phyloP scores from a whole-genome alignment of 2,888 invertebrate genomes.

The Sisyra nigra region DNA sequence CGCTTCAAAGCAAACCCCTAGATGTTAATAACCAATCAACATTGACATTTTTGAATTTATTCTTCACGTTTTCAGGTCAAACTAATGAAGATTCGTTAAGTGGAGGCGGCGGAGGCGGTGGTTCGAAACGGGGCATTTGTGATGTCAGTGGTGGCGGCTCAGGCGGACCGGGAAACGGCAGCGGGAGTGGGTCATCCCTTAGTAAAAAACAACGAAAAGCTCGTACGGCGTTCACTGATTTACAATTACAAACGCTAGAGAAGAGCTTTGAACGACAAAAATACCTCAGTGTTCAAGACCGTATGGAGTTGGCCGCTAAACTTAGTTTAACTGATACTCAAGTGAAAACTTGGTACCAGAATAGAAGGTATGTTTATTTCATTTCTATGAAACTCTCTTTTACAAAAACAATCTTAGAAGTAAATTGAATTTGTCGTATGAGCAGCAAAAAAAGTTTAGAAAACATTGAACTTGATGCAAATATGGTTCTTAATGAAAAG shows the following conservation, averaged over 20 bases:
- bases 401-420: background rate
- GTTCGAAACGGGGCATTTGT: conserved; percentile 31
- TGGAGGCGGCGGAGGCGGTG: conserved; percentile 23
- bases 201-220: conserved; percentile 94
- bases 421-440: no score
- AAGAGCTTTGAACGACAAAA: conserved; percentile 95
- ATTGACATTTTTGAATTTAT: background rate
- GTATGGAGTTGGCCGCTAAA: conserved; percentile 95
- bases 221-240: conserved; percentile 95
- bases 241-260: conserved; percentile 90
- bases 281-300: conserved; percentile 90
- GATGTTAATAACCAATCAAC: no score
- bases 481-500: no score
- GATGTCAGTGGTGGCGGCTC: conserved; percentile 25
- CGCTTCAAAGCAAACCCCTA: no score
- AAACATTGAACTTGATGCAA: no score
- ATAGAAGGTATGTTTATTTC: conserved; percentile 61
- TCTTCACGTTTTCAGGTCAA: conserved; percentile 42
- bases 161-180: conserved; percentile 22
- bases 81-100: conserved; percentile 70
- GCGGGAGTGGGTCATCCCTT: conserved; percentile 22
- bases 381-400: background rate
- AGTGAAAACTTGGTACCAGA: conserved; percentile 99
- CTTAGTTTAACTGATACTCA: conserved; percentile 95
- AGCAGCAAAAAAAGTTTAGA: no score